Evolutionary conservation across 2,888 invertebrate genomes (phyloP).

Genomic region (Lasioglossum malachurum): DNA sequence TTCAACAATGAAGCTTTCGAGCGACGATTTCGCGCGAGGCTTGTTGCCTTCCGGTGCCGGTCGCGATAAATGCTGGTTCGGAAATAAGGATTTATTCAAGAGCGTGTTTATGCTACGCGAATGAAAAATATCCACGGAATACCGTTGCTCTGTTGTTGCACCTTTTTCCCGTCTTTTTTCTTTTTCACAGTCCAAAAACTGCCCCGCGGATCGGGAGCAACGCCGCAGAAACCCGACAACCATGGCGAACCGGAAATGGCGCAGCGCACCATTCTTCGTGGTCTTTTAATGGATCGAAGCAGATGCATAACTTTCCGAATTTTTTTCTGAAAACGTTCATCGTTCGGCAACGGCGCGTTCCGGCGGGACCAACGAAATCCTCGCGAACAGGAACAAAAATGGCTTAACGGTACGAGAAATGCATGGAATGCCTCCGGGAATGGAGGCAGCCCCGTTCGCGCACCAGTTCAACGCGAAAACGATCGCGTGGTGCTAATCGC

Average conservation of each 20-base stretch:
- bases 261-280: neutral
- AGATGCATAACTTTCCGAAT: slow-evolving; percentile 18
- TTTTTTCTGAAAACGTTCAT: slow-evolving; percentile 33
- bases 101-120: no score
- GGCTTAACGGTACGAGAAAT: neutral
- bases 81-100: slow-evolving; percentile 20
- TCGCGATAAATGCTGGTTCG: slow-evolving; percentile 19
- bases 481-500: slow-evolving; percentile 32
- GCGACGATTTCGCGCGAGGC: slow-evolving; percentile 27
- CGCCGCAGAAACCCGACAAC: slow-evolving; percentile 1
- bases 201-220: neutral
- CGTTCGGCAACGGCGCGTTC: slow-evolving; percentile 4
- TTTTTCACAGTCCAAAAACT: neutral
- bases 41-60: neutral
- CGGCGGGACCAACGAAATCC: neutral
- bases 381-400: neutral
- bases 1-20: slow-evolving; percentile 26
- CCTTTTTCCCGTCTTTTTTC: no score
- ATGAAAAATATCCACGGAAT: neutral
- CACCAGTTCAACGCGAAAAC: slow-evolving; percentile 22
- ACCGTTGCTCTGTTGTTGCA: neutral
- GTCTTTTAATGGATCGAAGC: slow-evolving; percentile 22
- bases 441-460: slow-evolving; percentile 18
- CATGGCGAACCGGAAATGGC: neutral
- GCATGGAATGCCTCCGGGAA: slow-evolving; percentile 26